Evolutionary conservation across 2,797 vertebrate genomes (phyloP), one percentile per base, ranked within the genome.

Genomic region (Schizopygopsis pylzovi): DNA sequence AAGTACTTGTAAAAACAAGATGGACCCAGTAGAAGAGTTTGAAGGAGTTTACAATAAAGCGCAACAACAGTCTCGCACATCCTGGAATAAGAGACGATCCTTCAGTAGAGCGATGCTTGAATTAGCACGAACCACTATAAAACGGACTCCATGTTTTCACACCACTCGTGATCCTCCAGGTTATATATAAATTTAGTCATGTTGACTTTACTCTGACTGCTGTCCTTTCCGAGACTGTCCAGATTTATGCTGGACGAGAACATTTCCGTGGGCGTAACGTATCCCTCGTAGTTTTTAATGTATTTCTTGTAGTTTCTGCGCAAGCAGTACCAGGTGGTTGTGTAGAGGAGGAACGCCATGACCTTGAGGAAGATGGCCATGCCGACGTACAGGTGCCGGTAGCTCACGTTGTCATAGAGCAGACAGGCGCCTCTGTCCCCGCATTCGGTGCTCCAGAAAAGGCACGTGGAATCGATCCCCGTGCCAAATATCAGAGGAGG

Each of bases 121-220:
- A 73, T 78, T 82, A 90, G 86, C 73, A 71, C 33, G 85, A 73
- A 72, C 43, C 39, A 90, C 90, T 99, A 99, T 96, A 99, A 97
- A 96, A 99, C 98, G 0, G 98, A 99, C 89, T 99, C 98, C 97
- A 99, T 99, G 90, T 99, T 99, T 92, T 99, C 98, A 91, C 98
- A 99, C 94, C 96, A 95, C 92, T 99, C 98, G 0, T 99, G 97
- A 91, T 99, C 96, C 95, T 99, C 98, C 77, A 99, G 95, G 95
- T 96, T 99, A 92, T 99, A 99, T 95, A 99, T 99, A 95, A 99
- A 99, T 91, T 99, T 99, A 95, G 97, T 99, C 96, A 97, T 96
- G 93, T 97, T 96, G 6, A 94, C 92, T 25, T 76, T 68, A 87
- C 95, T 96, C 88, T 95, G 95, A 88, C 95, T 93, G 81, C 96